Percentiles rank a stretch among this genome's conserved stretches.
Evolutionary conservation across 1,140 invertebrate genomes (phyloP).

Genomic region (Zaprionus ghesquierei): DNA sequence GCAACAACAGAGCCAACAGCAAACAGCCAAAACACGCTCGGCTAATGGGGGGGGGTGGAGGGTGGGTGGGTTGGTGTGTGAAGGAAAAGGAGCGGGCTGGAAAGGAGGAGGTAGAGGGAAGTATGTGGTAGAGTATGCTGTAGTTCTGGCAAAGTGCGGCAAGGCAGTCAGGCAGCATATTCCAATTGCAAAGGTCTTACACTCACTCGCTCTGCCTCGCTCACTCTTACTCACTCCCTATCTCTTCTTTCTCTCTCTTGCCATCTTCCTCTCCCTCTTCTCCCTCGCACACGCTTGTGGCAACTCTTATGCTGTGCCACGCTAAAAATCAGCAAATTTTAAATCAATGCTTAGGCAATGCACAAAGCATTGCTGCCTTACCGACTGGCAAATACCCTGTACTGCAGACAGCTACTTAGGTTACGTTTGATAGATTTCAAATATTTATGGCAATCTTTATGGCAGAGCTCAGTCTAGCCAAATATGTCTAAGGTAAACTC

Average conservation of each 20-base stretch:
- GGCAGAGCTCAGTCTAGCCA: too few species aligned
- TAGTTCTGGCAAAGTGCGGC: neutral
- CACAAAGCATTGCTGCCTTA: neutral
- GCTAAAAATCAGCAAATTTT: neutral
- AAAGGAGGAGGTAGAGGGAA: neutral
- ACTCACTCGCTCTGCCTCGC: neutral
- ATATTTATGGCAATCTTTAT: too few species aligned
- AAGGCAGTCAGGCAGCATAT: neutral
- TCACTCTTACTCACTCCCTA: neutral
- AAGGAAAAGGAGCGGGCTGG: neutral
- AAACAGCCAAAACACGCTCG: neutral
- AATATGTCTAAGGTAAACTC: neutral
- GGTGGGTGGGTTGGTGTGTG: too few species aligned
- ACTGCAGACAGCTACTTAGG: neutral
- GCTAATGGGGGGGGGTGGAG: neutral
- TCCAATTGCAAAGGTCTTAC: neutral
- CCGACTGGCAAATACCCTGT: neutral
- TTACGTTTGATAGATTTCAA: too few species aligned
- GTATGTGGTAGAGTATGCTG: neutral
- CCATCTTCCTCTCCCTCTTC: neutral
- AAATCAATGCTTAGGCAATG: neutral
- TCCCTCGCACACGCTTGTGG: neutral
- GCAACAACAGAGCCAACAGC: neutral
- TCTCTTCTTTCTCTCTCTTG: neutral
- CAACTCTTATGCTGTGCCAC: neutral